Percentiles rank a stretch among this genome's conserved stretches.
Conservation (phyloP, 2,888 invertebrate species). For the Dynastes grantii region DNA sequence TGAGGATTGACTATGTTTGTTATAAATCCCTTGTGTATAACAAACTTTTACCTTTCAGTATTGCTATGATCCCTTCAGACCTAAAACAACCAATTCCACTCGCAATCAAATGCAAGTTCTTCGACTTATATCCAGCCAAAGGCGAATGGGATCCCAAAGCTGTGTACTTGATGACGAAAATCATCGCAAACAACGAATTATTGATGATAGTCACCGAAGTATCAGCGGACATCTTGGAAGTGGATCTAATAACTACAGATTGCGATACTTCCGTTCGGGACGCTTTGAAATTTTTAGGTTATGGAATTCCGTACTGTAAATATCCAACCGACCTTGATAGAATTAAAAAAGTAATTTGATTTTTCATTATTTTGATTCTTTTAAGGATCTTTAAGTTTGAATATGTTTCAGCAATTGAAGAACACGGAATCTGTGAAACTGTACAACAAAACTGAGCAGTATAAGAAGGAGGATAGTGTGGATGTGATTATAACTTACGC, state of each 20-base stretch:
- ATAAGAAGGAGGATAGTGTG: slow-evolving; percentile 68
- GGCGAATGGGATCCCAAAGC: slow-evolving; percentile 74
- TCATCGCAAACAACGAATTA: slow-evolving; percentile 75
- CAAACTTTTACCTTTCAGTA: slow-evolving; percentile 63
- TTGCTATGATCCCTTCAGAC: slow-evolving; percentile 71
- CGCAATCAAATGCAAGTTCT: slow-evolving; percentile 76
- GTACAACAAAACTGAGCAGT: slow-evolving; percentile 60
- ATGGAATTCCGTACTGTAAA: slow-evolving; percentile 52
- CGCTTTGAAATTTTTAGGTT: slow-evolving; percentile 57
- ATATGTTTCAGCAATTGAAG: slow-evolving; percentile 33
- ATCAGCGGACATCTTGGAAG: slow-evolving; percentile 62
- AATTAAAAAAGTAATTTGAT: slow-evolving; percentile 40
- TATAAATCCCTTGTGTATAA: no score
- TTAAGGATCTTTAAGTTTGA: not conserved
- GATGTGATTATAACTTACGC: slow-evolving; percentile 75
- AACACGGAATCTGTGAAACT: slow-evolving; percentile 51
- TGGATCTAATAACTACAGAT: slow-evolving; percentile 68
- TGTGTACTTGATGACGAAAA: slow-evolving; percentile 73
- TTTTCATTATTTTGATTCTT: slow-evolving; percentile 20
- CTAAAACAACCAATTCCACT: slow-evolving; percentile 71
- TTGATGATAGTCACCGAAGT: slow-evolving; percentile 63
- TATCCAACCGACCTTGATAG: slow-evolving; percentile 30
- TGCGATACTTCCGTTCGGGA: slow-evolving; percentile 69
- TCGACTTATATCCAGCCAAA: slow-evolving; percentile 73
- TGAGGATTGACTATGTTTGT: slow-evolving; percentile 1